These are phyloP conservation scores for Bombus confusus DNA, from an alignment of 1,140 invertebrate genomes.

Conservation along the genomic window DNA sequence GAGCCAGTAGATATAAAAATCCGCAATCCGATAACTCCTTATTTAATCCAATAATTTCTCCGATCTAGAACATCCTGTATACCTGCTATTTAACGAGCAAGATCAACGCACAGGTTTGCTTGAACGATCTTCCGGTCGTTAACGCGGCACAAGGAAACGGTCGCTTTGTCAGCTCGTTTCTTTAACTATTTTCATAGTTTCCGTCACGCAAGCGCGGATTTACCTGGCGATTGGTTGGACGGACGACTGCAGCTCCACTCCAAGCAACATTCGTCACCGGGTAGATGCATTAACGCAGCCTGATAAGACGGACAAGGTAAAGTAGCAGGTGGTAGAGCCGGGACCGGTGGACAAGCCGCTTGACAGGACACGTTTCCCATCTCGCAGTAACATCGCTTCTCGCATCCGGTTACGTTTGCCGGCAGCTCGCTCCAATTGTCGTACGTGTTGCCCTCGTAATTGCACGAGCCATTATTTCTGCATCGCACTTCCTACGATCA, in stretches of 20 bases:
- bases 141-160: background rate
- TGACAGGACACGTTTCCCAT: constrained; percentile 93
- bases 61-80: background rate
- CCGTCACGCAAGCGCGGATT: background rate
- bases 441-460: constrained; percentile 86
- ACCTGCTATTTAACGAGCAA: background rate
- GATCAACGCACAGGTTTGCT: background rate
- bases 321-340: constrained; percentile 87
- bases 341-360: constrained; percentile 88
- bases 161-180: background rate
- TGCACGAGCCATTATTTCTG: constrained; percentile 90
- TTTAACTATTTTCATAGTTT: background rate
- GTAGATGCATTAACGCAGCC: constrained; percentile 86
- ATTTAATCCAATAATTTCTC: no score
- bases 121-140: background rate
- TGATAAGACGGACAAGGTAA: constrained; percentile 87
- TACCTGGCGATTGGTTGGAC: constrained; percentile 49
- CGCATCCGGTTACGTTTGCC: constrained; percentile 88
- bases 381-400: constrained; percentile 93
- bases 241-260: constrained; percentile 86
- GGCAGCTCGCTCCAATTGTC: constrained; percentile 83
- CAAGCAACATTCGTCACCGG: constrained; percentile 91
- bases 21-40: no score
- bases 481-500: constrained; percentile 85
- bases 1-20: no score